Base-by-base conservation (phyloP, 1,140 invertebrate species). In the Vanessa tameamea region DNA sequence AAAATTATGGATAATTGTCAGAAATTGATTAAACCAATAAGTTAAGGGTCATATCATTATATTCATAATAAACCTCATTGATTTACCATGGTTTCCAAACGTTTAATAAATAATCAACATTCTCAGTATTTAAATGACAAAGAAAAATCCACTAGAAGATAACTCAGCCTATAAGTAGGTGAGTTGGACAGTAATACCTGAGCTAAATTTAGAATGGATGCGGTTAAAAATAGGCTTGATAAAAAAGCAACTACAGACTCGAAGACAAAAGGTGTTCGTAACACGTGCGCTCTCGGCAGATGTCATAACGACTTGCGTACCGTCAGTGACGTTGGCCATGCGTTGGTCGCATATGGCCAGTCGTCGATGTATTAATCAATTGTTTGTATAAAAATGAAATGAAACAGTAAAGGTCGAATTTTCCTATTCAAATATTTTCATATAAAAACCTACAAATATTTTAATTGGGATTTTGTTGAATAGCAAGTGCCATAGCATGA, bases 251-350 rank as follows among this genome's bases (percentile, higher is more conserved):
- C 69, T 72, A 64, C 78, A 78, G 83, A 84, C 80, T 16, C 15
- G 82, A 87, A 86, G 85, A 90, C 87, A 90, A 91, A 91, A 91
- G 89, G 89, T 91, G 89, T 87, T 82, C 83, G 55, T 12, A 81
- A 81, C 88, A 91, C 89, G 88, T 89, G 89, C 82, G 83, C 72
- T 64, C 31, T 55, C 47, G 78, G 77, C 80, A 81, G 80, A 81
- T 81, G 80, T 72, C 70, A 68, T 72, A 66, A 73, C 72, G 66
- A 74, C 66, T 73, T 47, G 72, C 53, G 53, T 11, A 57, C 37
- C 37, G 37, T 5, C 66, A 69, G 53, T 69, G 51, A 26, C 57
- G 31, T 59, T 69, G 66, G 37, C 51, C 53, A 20, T 68, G 66
- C 66, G 55, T 59, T 53, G n/a, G 53, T 37, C 66, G 66, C 66